Evolutionary conservation across 2,888 invertebrate genomes (phyloP), one percentile per base, ranked within the genome.

Genomic region (Drosophila prolongata): DNA sequence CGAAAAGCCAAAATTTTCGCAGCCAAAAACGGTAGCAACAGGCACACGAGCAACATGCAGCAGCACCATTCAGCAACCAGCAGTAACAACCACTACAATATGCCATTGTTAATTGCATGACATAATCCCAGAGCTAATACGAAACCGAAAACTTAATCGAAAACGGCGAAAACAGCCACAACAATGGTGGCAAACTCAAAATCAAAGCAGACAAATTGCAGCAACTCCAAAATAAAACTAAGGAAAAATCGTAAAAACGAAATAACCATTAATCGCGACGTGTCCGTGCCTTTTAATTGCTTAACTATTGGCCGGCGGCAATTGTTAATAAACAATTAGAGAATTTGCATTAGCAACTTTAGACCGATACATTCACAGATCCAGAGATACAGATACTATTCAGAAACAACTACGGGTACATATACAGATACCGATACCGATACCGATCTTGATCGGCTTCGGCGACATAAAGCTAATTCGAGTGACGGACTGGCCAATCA

Each of bases 71-170:
- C 80, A 62, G 62, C 62, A 55, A 46, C 50, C 30, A 62, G 71
- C 49, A 59, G 43, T 62, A 72, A 61, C 61, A 57, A 56, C 78
- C 74, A 57, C 62, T 55, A 64, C 84, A 75, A 73, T 76, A 66
- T 80, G 78, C 76, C 87, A 85, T 88, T 85, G 84, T 85, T 85
- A 88, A 85, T 85, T 85, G 89, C 89, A 88, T 85, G 85, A 85
- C 85, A 85, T 85, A 85, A 85, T 88, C 85, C 66, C 58, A 73
- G 64, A 59, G 86, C 80, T 86, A 84, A 84, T 87, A 76, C 89
- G 72, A 78, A 74, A 75, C 71, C 79, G 78, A 85, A 85, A 87
- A 88, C 84, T 84, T 87, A 83, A 84, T 84, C 79, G 73, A 71
- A 77, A 70, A 76, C 47, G 47, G 38, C 57, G 50, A 58, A 37